A percentile compares a stretch with the other conserved stretches of the same genome.
phyloP scores from a whole-genome alignment of 2,113 vertebrate species.

The Menura novaehollandiae region DNA sequence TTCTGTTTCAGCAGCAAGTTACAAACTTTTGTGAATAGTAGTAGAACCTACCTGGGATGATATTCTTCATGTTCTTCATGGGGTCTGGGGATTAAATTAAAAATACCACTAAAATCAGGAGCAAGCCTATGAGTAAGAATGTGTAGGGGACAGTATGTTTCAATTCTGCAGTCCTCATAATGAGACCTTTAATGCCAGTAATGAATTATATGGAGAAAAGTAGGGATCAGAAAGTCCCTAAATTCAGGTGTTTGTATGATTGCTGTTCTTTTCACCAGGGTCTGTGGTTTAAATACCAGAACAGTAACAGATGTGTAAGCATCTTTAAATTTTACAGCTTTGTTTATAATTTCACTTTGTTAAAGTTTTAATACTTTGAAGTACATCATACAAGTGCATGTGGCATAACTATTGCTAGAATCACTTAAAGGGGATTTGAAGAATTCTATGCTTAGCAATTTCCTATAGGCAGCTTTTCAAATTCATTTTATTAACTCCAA shows the following conservation, averaged over 20 bases:
- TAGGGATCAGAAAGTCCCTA: background rate
- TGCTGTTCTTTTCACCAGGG: background rate
- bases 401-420: background rate
- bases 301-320: background rate
- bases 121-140: background rate
- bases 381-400: background rate
- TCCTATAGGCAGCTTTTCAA: conserved; percentile 33
- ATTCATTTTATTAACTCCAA: conserved; percentile 49
- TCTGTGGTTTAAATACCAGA: background rate
- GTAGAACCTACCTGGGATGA: background rate
- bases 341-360: conserved; percentile 23
- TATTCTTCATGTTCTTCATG: background rate
- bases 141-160: background rate
- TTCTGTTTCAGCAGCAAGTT: background rate
- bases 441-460: background rate
- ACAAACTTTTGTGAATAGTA: background rate
- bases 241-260: background rate
- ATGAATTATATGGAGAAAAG: background rate
- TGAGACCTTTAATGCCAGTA: background rate
- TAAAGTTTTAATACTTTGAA: conserved; percentile 3
- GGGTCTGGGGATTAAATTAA: background rate
- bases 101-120: background rate
- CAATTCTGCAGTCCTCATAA: background rate
- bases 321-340: conserved; percentile 46
- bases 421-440: background rate